Percentiles rank a stretch among this genome's conserved stretches.
These are phyloP conservation scores for Cryptus viduatorius DNA, from an alignment of 2,888 invertebrate species.

Conservation along the genomic window DNA sequence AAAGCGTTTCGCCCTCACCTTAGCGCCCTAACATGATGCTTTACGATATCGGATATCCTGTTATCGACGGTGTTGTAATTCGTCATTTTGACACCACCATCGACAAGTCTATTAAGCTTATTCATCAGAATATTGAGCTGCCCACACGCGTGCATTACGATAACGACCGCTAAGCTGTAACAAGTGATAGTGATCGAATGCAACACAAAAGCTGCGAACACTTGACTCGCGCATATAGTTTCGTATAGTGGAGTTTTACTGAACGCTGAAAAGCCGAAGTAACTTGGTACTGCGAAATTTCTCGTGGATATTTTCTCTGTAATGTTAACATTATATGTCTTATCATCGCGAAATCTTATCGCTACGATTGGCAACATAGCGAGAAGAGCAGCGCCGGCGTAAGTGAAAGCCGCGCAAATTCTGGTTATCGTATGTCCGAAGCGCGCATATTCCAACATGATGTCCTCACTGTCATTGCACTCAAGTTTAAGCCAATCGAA, in stretches of 20 bases:
- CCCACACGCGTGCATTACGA: slow-evolving; percentile 79
- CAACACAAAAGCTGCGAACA: slow-evolving; percentile 73
- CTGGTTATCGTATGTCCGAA: slow-evolving; percentile 69
- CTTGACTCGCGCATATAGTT: slow-evolving; percentile 75
- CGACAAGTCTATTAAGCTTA: slow-evolving; percentile 68
- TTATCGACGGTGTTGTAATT: neutral
- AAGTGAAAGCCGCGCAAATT: slow-evolving; percentile 68
- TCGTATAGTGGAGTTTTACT: slow-evolving; percentile 74
- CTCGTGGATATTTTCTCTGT: slow-evolving; percentile 66
- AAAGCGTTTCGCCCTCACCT: slow-evolving; percentile 62
- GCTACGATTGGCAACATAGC: slow-evolving; percentile 23
- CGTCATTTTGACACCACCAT: neutral
- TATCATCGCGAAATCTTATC: slow-evolving; percentile 45
- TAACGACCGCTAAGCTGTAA: slow-evolving; percentile 76
- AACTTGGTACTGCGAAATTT: slow-evolving; percentile 70
- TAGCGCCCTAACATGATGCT: slow-evolving; percentile 73
- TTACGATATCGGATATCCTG: slow-evolving; percentile 69
- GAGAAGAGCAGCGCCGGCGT: slow-evolving; percentile 67
- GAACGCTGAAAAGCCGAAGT: slow-evolving; percentile 70
- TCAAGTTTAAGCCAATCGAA: slow-evolving; percentile 70
- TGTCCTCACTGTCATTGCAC: slow-evolving; percentile 49
- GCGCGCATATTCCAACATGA: slow-evolving; percentile 72
- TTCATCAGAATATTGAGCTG: slow-evolving; percentile 76
- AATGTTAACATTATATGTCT: neutral
- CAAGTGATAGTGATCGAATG: slow-evolving; percentile 75